Evolutionary conservation across 1,140 invertebrate species (phyloP), one percentile per base, ranked within the genome.

Genomic region (Drosophila rhopaloa): DNA sequence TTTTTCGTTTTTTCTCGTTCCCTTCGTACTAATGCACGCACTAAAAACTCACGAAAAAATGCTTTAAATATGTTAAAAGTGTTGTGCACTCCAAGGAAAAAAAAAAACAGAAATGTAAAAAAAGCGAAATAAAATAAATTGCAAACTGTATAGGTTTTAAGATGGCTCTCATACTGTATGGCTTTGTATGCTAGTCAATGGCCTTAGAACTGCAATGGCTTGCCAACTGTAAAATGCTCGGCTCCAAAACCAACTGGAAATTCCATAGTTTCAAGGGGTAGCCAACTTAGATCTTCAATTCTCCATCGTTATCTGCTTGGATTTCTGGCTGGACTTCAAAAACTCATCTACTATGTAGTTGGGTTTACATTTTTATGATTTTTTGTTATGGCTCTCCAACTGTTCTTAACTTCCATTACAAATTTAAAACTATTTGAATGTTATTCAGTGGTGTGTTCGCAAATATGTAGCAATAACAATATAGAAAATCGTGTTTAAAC

Each of bases 1-100:
- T 56, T 44, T 58, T 59, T 43, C 32, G 44, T 62, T 57, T 62
- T 24, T 14, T 63, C 53, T 5, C 24, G 24, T 41, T 59, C 32
- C 48, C 47, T 74, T 74, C 27, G 14, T 61, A 83, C 82, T 81
- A 85, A 85, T 76, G 63, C 75, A 85, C 81, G 78, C 78, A 74
- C 67, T 37, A 63, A 47, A 60, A 43, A 47, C 46, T 24, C 29
- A 76, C 57, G 14, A 38, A 70, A 76, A 44, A 37, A 35, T 35
- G 50, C 48, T 59, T 37, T 1, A 40, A 62, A 60, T 40, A 40
- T 54, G 59, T 53, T 68, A 57, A 29, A 11, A 38, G 24, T 19
- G 59, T 71, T 57, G 24, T 37, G 83, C 82, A 86, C 83, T 46
- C 51, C 38, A 24, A 44, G 57, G 62, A 16, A 46, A 43, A 54